A percentile compares a stretch with the other conserved stretches of the same genome.
Conservation (phyloP, 2,113 vertebrate genomes). For the chimpanzee (Pan troglodytes) region DNA sequence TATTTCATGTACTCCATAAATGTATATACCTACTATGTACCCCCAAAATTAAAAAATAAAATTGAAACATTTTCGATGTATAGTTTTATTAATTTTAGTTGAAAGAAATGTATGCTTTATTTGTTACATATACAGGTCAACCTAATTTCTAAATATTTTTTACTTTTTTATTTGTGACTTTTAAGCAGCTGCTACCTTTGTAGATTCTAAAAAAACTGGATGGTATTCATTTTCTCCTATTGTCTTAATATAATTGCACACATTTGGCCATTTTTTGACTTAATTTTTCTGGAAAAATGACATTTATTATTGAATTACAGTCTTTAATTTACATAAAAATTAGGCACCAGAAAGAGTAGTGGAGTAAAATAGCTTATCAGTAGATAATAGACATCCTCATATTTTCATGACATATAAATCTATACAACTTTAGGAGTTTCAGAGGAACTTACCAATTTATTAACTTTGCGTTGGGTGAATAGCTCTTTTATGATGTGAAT, state of each 20-base stretch:
- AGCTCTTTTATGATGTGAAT: background rate
- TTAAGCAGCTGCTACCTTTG: background rate
- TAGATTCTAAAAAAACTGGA: background rate
- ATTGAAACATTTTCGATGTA: background rate
- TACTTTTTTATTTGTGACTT: conserved; percentile 10
- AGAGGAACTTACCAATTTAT: conserved; percentile 26
- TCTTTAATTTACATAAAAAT: conserved; percentile 38
- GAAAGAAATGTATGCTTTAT: conserved; percentile 6
- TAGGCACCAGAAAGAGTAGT: background rate
- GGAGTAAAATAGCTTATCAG: background rate
- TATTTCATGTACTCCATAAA: too few relatives aligned
- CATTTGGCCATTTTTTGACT: background rate
- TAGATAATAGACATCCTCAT: background rate
- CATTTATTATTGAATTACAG: background rate
- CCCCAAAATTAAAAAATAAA: background rate
- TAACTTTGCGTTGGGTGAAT: background rate
- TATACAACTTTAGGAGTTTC: background rate
- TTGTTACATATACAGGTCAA: background rate
- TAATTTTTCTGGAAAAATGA: conserved; percentile 33
- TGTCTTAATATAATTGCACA: background rate
- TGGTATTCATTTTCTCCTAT: background rate
- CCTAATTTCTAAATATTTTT: conserved; percentile 28
- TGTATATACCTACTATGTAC: too few relatives aligned
- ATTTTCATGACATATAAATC: background rate
- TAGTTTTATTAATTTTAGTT: conserved; percentile 21